Base-by-base conservation (phyloP, 2,113 vertebrate species). In the Ctenomys sociabilis region DNA sequence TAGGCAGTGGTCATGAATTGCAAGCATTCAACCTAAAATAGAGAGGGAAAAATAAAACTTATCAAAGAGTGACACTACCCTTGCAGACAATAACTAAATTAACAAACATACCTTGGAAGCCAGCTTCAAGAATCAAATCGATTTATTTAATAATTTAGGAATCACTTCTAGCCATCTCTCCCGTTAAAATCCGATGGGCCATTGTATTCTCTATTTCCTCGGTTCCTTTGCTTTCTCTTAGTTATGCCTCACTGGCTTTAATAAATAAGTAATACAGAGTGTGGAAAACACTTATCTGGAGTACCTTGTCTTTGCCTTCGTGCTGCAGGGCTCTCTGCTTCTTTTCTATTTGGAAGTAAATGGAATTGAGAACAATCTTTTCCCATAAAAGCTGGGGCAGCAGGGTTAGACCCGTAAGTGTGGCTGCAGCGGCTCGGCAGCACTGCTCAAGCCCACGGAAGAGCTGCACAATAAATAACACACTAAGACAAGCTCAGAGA, bases 61-160 rank as follows among this genome's bases (percentile, higher is more conserved):
- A 96, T 97, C 95, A 97, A 37, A 96, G 98, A 98, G 97, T 98
- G 97, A 97, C 96, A 98, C 97, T 96, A 97, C 96, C 96, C 96
- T 96, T 98, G 91, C 98, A 97, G 97, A 98, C 94, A 97, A 97
- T 98, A 98, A 98, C 97, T 97, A 98, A 98, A 96, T 98, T 98
- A 97, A 98, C 97, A 98, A 98, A 98, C 95, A 98, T 95, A 98
- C 98, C 98, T 98, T 96, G 90, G 98, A 98, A 98, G 97, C 96
- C 87, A 59, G 95, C 98, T 98, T 95, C 85, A 95, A 98, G 98
- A 98, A 98, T 94, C 97, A 98, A 98, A 98, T 98, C 66, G 93
- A 99, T 98, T 98, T 98, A 98, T 98, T 99, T 98, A 99, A 99
- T 99, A 99, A 99, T 99, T 99, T 98, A 99, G 97, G 98, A 98